These are phyloP conservation scores for Macrobrachium rosenbergii DNA, from an alignment of 1,140 invertebrate species.

Conservation along the genomic window DNA sequence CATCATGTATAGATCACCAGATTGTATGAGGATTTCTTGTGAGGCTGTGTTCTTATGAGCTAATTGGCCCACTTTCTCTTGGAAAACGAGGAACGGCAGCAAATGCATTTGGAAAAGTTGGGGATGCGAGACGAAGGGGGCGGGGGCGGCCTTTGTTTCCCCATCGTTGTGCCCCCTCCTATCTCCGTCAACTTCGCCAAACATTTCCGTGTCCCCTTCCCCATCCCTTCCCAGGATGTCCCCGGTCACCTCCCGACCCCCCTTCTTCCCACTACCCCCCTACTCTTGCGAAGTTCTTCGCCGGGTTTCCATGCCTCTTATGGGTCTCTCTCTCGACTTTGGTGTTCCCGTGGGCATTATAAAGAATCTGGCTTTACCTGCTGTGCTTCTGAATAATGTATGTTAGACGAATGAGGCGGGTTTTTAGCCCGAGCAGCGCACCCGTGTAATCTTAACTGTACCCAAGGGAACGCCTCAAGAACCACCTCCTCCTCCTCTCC, in stretches of 20 bases:
- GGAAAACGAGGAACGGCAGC: too few species aligned
- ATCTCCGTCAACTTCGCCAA: not conserved
- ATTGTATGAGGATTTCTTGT: too few species aligned
- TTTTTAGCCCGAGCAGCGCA: constrained; percentile 45
- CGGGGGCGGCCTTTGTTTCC: not conserved
- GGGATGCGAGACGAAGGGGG: too few species aligned
- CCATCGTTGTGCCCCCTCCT: not conserved
- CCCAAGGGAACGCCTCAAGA: constrained; percentile 18
- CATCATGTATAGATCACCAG: too few species aligned
- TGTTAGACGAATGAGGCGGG: constrained; percentile 53
- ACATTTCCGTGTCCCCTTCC: not conserved
- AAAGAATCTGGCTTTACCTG: constrained; percentile 59
- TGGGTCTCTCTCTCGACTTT: constrained; percentile 13
- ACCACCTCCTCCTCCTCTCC: not conserved
- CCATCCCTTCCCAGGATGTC: not conserved
- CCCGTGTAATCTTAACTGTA: constrained; percentile 55
- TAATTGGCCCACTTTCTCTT: too few species aligned
- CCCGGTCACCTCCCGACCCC: not conserved
- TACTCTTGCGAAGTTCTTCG: too few species aligned
- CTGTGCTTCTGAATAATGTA: constrained; percentile 49
- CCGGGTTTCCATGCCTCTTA: constrained; percentile 13
- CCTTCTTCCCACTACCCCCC: not conserved
- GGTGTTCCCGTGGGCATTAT: constrained; percentile 53
- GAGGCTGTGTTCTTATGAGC: too few species aligned
- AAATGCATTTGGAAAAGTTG: too few species aligned